Conservation (phyloP, 2,888 invertebrate genomes). For the Campaea margaritaria region DNA sequence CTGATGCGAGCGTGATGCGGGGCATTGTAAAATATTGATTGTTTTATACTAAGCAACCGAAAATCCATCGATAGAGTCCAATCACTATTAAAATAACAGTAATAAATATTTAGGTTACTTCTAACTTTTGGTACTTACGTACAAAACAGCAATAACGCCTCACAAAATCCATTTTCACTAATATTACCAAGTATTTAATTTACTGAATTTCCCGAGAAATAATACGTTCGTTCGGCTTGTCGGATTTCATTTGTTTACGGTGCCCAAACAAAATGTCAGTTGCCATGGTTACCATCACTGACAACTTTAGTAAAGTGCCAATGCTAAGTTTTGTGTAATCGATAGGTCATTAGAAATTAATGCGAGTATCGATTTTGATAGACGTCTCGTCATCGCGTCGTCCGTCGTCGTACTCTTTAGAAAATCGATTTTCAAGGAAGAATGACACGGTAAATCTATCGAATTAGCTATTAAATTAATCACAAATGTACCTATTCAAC, state of each 20-base stretch:
- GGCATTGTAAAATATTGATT: slow-evolving; percentile 75
- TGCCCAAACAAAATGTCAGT: slow-evolving; percentile 71
- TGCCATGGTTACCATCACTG: slow-evolving; percentile 67
- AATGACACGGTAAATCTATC: not conserved
- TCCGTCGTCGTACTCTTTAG: not conserved
- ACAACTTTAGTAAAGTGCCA: slow-evolving; percentile 65
- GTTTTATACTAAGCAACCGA: slow-evolving; percentile 47
- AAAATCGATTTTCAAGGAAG: no score
- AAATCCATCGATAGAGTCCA: slow-evolving; percentile 56
- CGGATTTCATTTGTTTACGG: slow-evolving; percentile 81
- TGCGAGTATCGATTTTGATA: slow-evolving; percentile 39
- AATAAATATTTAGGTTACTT: slow-evolving; percentile 25
- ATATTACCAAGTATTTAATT: slow-evolving; percentile 40
- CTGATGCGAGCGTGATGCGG: slow-evolving; percentile 60
- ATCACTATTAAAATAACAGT: slow-evolving; percentile 34
- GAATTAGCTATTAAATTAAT: no score
- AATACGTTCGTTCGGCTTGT: slow-evolving; percentile 62
- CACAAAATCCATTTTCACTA: slow-evolving; percentile 60
- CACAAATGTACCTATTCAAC: no score
- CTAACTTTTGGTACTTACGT: slow-evolving; percentile 56
- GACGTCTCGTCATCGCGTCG: no score
- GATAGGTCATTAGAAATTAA: slow-evolving; percentile 52
- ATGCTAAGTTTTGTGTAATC: slow-evolving; percentile 58
- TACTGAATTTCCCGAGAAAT: slow-evolving; percentile 44
- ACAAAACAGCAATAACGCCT: slow-evolving; percentile 51